Base-by-base conservation (phyloP, 1,140 invertebrate genomes). In the Caenorhabditis tropicalis region DNA sequence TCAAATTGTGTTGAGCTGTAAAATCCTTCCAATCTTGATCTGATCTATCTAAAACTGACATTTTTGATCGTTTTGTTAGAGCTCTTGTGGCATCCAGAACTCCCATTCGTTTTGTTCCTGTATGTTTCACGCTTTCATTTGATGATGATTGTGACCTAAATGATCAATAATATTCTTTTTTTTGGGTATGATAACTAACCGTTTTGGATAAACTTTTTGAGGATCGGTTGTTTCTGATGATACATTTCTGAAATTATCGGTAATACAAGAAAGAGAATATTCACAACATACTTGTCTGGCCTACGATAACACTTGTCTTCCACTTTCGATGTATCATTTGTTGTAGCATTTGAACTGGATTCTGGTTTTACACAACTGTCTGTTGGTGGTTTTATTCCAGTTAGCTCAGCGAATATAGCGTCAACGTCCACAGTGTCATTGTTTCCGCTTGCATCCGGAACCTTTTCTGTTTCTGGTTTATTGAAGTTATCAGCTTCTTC, bases 11-110 rank as follows among this genome's bases (percentile, higher is more conserved):
- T 31, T 87, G 86, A n/a, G 48, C 10, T 29, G 88, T 87, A 65
- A 86, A 87, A 10, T 56, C 36, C 19, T 82, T 82, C 86, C 86
- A 87, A 58, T 87, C 86, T 53, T 49, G 86, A 53, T 86, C 81
- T 10, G 83, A 85, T 53, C 79, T 87, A 21, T 87, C 86, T 29
- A 87, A 46, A 24, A 87, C 84, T 16, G 84, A 86, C 79, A 87
- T 87, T 58, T 87, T 87, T 15, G 84, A 81, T 39, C 87, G 88
- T 33, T 87, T 87, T 15, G 56, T n/a, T 6, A 85, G 58, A 7
- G 83, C 15, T 33, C 58, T 85, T 15, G 83, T 21, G 21, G 84
- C 84, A 24, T 82, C 84, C n/a, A 58, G n/a, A 15, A 85, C 29
- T 6, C 84, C 84, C 2, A 85, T 31, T 39, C 84, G 24, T 27